Evolutionary conservation across 2,888 invertebrate genomes (phyloP).

Genomic region (Philereme vetulata): DNA sequence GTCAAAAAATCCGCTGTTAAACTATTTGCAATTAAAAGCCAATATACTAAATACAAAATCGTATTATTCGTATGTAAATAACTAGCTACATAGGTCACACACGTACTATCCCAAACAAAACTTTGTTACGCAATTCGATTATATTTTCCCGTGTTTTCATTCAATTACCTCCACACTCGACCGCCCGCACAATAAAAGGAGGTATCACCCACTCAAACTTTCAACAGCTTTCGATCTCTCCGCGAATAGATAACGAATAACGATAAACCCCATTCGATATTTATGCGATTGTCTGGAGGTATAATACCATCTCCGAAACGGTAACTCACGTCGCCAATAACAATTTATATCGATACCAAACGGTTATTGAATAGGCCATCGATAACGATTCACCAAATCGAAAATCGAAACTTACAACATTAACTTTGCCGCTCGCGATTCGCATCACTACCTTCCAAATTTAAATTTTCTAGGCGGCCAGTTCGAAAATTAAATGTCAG

Average conservation of each 20-base stretch:
- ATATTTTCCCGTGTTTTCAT: constrained; percentile 33
- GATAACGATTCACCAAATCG: constrained; percentile 65
- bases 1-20: too few relatives aligned
- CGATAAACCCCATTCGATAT: constrained; percentile 70
- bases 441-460: constrained; percentile 35
- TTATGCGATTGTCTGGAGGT: constrained; percentile 75
- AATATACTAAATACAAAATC: too few relatives aligned
- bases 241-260: constrained; percentile 62
- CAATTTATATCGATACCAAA: constrained; percentile 75
- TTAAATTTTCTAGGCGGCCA: constrained; percentile 15
- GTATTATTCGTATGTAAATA: not conserved
- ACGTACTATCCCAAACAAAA: constrained; percentile 23
- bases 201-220: constrained; percentile 60
- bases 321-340: constrained; percentile 78
- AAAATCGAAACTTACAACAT: constrained; percentile 48
- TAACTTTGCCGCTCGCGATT: constrained; percentile 38
- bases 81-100: constrained; percentile 13
- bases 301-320: constrained; percentile 71
- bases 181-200: constrained; percentile 47
- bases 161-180: constrained; percentile 34
- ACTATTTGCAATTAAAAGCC: too few relatives aligned
- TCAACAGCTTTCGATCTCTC: constrained; percentile 62
- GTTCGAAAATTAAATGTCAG: not conserved
- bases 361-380: constrained; percentile 72
- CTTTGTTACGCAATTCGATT: constrained; percentile 27